Evolutionary conservation across 1,140 invertebrate species (phyloP), one percentile per base, ranked within the genome.

Genomic region (Proales similis): DNA sequence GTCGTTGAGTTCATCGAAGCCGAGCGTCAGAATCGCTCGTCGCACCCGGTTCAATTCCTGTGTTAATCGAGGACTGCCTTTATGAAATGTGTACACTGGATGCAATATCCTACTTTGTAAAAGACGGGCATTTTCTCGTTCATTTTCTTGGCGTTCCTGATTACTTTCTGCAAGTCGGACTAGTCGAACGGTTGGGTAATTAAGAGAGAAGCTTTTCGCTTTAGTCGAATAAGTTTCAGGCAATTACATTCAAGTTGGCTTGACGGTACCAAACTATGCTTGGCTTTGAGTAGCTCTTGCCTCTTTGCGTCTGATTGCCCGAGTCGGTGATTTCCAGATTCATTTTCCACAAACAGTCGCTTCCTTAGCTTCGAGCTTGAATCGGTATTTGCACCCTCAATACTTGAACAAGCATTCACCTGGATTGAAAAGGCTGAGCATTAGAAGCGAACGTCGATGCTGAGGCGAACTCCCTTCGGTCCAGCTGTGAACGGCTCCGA

Each of bases 61-160:
- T 12, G 22, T 11, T 24, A 14, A 26, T 6, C 9, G 3, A 53
- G 29, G 42, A 51, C 17, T 27, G 20, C 29, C 19, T 19, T 14
- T 47, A 4, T 12, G 39, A 51, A 51, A n/a, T n/a, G n/a, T n/a
- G n/a, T 29, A 33, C 20, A 17, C 26, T 51, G 22, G 26, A 33
- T 1, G n/a, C 14, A 27, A 32, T 14, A 33, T 49, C 4, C 14
- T 38, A 53, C 48, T 42, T 57, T 57, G 22, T 57, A 57, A 57
- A 57, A 57, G 17, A 57, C 45, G 17, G 51, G 51, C 51, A 57
- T 57, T 27, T 57, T 57, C 45, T 57, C 51, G 6, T 57, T 24
- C 51, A 57, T 57, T 42, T 57, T 57, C 32, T 57, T 57, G 2
- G 33, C 51, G 30, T 57, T 57, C 32, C 51, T 26, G 19, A 57